A percentile compares a stretch with the other conserved stretches of the same genome.
These are phyloP conservation scores for Agrypnus murinus DNA, from an alignment of 2,888 invertebrate genomes.

Conservation along the genomic window DNA sequence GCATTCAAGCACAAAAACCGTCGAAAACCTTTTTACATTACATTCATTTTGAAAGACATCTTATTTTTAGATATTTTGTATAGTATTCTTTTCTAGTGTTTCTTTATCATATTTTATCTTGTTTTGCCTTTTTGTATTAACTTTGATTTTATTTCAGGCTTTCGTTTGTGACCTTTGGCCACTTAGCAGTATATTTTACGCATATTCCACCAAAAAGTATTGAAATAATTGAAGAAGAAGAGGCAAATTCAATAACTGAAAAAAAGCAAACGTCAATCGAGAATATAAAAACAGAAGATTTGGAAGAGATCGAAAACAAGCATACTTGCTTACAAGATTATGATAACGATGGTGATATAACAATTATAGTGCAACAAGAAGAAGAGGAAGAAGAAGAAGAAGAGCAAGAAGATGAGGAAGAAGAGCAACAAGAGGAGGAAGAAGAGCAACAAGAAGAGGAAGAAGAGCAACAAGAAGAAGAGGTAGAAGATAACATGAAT, in stretches of 20 bases:
- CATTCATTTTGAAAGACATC: too few relatives aligned
- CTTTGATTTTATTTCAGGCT: neutral
- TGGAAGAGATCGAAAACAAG: neutral
- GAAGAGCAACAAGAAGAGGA: too few relatives aligned
- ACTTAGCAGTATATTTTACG: constrained; percentile 7
- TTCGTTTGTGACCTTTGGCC: constrained; percentile 2
- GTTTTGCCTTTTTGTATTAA: too few relatives aligned
- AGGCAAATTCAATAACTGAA: neutral
- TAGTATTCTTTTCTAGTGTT: neutral
- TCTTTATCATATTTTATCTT: neutral
- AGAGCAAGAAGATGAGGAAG: neutral
- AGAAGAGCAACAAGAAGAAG: too few relatives aligned
- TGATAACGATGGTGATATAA: neutral
- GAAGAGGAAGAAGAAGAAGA: neutral
- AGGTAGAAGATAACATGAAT: too few relatives aligned
- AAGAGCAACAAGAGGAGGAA: too few relatives aligned
- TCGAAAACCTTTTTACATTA: too few relatives aligned
- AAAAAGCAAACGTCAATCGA: too few relatives aligned
- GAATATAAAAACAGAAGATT: neutral
- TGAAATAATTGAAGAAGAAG: neutral
- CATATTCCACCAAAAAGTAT: neutral
- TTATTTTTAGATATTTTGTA: too few relatives aligned
- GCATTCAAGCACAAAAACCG: too few relatives aligned
- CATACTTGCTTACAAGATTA: neutral
- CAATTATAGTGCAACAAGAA: neutral